Percentiles rank a stretch among this genome's conserved stretches.
phyloP scores from a whole-genome alignment of 2,888 invertebrate genomes.

The Allolobophora icterica region DNA sequence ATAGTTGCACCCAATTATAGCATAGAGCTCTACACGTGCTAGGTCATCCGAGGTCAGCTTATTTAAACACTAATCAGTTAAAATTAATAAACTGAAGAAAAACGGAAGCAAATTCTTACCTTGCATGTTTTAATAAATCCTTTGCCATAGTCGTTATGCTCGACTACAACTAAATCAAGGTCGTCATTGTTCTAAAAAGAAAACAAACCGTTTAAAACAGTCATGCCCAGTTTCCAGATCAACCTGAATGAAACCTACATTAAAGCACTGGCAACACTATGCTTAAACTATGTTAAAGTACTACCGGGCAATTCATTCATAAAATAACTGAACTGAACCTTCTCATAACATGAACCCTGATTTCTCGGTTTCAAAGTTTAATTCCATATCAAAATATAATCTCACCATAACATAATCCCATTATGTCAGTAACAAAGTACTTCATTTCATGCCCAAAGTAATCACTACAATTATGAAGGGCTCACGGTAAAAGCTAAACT shows the following conservation, averaged over 20 bases:
- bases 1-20: neutral
- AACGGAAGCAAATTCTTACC: slow-evolving; percentile 51
- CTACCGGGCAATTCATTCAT: no score
- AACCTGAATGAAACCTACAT: neutral
- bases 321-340: no score
- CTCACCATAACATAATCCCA: no score
- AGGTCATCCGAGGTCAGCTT: neutral
- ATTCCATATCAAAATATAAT: no score
- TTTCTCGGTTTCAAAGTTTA: no score
- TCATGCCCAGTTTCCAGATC: no score
- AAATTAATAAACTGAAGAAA: neutral
- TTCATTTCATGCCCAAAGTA: no score
- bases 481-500: no score
- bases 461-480: no score
- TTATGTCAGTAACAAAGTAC: no score
- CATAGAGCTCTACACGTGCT: no score
- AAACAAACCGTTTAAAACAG: neutral
- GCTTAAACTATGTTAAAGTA: neutral
- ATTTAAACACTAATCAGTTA: neutral
- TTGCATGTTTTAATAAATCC: slow-evolving; percentile 67
- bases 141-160: slow-evolving; percentile 67
- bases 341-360: no score
- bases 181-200: slow-evolving; percentile 64
- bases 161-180: slow-evolving; percentile 65
- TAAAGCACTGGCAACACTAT: neutral